Base-by-base conservation (phyloP, 2,113 vertebrate genomes). In the Hippocampus guttulatus region DNA sequence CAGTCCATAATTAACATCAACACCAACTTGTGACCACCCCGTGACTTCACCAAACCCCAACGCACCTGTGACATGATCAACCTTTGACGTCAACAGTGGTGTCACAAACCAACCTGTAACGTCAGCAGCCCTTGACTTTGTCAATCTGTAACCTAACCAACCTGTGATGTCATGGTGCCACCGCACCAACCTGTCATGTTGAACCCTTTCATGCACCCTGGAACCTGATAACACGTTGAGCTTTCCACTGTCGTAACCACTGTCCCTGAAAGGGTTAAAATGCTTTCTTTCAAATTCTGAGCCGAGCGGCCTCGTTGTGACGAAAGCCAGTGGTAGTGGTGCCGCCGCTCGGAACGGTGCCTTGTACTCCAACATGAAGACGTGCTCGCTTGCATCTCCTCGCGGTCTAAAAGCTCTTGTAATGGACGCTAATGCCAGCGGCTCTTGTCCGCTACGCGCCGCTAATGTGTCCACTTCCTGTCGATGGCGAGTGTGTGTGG, bases 401-500 rank as follows among this genome's bases (percentile, higher is more conserved):
- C 30, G 3, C 12, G 16, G 27, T 33, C 27, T 61, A 38, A 61
- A 61, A 61, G 58, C 58, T 30, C 27, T 30, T 30, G 58, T 61
- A 61, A 61, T 61, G 58, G 58, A 61, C 58, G 16, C 15, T 61
- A 61, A 61, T 61, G 58, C 58, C 58, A 7, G 15, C 2, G 58
- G 58, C 27, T 58, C 23, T 25, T 14, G 23, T 25, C 25, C 14
- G 23, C 55, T 30, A 2, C 16, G 58, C 58, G 15, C 15, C 27
- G 58, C 58, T 61, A 61, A 61, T 61, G 58, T 33, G 58, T 33
- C 58, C 58, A 33, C 58, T 61, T 61, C 58, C 58, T 61, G 58
- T 61, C 58, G 58, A 30, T 33, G 58, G 27, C 58, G 27, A 61
- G 27, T 33, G 58, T 23, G 14, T 16, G 27, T 30, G 58, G 27